phyloP scores from a whole-genome alignment of 2,797 vertebrate species.

The Phrynocephalus vlangalii region DNA sequence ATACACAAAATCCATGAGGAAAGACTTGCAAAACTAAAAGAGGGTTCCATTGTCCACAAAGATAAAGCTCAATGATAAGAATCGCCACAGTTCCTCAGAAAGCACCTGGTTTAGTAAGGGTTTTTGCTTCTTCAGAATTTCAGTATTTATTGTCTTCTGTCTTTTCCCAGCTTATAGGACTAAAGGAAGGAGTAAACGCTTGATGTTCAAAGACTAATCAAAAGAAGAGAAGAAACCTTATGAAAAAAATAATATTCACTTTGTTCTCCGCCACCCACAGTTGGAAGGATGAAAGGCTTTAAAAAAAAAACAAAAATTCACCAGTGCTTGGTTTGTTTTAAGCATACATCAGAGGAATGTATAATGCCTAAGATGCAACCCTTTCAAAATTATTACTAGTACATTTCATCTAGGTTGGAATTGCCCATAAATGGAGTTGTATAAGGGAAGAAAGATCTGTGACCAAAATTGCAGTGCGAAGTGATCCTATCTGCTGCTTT shows the following conservation, averaged over 20 bases:
- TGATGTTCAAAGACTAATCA: conserved; percentile 64
- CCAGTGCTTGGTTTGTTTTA: conserved; percentile 54
- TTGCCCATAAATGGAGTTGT: neutral
- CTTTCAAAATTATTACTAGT: conserved; percentile 29
- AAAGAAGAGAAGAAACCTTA: conserved; percentile 58
- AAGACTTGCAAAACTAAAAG: conserved; percentile 21
- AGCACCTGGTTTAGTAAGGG: neutral
- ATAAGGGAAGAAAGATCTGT: neutral
- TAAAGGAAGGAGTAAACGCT: conserved; percentile 58
- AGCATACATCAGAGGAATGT: conserved; percentile 38
- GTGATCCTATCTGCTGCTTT: neutral
- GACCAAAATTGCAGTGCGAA: too few species aligned
- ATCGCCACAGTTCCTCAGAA: neutral
- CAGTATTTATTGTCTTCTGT: conserved; percentile 32
- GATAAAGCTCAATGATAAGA: conserved; percentile 7
- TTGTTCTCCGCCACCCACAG: conserved; percentile 44
- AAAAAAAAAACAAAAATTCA: conserved; percentile 6
- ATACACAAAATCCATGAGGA: conserved; percentile 7
- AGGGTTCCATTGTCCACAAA: neutral
- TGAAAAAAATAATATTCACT: conserved; percentile 47
- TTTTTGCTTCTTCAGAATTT: conserved; percentile 7
- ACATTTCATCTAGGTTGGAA: neutral
- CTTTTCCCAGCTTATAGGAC: conserved; percentile 39
- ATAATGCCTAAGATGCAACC: conserved; percentile 38
- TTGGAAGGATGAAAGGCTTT: conserved; percentile 45